phyloP scores from a whole-genome alignment of 2,797 vertebrate genomes.

The Ptychobarbus kaznakovi region DNA sequence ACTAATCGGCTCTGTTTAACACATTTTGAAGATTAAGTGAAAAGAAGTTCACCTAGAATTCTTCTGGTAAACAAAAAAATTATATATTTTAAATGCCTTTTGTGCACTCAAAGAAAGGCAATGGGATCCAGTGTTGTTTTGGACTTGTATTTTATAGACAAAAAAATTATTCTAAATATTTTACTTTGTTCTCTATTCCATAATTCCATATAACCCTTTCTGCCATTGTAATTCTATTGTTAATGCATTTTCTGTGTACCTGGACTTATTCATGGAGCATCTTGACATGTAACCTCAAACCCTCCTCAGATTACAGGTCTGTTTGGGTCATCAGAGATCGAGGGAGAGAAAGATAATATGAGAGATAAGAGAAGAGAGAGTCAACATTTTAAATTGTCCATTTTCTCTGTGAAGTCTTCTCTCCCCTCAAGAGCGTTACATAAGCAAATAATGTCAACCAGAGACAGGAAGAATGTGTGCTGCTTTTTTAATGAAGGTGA shows the following conservation, averaged over 20 bases:
- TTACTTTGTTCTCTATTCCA: not conserved
- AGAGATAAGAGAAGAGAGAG: not conserved
- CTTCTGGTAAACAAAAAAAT: not conserved
- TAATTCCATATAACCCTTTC: not conserved
- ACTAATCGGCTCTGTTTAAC: not conserved
- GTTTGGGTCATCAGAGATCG: not conserved
- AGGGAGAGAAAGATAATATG: not conserved
- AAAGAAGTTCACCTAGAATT: not conserved
- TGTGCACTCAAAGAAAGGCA: not conserved
- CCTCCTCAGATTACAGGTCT: not conserved
- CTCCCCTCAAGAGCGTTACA: constrained; percentile 2
- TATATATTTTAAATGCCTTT: not conserved
- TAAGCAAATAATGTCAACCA: constrained; percentile 12
- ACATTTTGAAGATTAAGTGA: not conserved
- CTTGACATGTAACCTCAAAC: not conserved
- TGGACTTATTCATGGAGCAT: not conserved
- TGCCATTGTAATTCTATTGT: not conserved
- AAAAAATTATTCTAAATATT: not conserved
- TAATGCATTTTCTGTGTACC: not conserved
- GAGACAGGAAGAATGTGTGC: not conserved
- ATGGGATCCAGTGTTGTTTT: not conserved
- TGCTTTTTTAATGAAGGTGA: not conserved
- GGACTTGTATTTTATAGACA: not conserved
- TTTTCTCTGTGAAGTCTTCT: not conserved
- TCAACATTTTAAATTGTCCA: constrained; percentile 8